These are phyloP conservation scores for Sclerurus mexicanus DNA, from an alignment of 2,113 vertebrate species.

Conservation along the genomic window DNA sequence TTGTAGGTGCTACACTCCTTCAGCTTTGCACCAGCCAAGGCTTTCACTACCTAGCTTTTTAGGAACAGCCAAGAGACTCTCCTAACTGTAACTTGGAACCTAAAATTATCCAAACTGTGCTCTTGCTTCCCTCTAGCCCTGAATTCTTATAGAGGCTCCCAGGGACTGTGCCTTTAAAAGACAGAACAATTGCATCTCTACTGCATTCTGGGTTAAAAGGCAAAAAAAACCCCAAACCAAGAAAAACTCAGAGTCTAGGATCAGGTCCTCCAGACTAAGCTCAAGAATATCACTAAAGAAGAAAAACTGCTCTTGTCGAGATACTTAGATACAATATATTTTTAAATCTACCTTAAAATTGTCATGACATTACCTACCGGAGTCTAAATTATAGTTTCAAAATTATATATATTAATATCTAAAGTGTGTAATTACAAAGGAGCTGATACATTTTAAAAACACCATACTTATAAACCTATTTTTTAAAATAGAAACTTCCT, in stretches of 20 bases:
- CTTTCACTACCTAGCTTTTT: background rate
- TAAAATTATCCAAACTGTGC: background rate
- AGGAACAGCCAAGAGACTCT: background rate
- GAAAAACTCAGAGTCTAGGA: background rate
- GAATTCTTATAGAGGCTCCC: background rate
- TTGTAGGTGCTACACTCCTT: accelerated
- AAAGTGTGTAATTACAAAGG: conserved; percentile 15
- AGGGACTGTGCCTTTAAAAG: background rate
- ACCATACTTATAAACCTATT: background rate
- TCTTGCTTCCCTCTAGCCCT: background rate
- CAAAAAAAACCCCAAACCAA: background rate
- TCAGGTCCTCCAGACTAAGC: background rate
- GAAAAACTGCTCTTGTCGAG: background rate
- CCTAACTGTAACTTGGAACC: background rate
- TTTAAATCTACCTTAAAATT: conserved; percentile 21
- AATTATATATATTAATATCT: conserved; percentile 52
- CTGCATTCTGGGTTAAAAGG: background rate
- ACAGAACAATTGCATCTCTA: background rate
- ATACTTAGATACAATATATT: background rate
- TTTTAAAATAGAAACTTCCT: background rate
- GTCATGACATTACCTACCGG: background rate
- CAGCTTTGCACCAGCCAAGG: background rate
- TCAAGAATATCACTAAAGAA: background rate
- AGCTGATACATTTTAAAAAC: conserved; percentile 22
- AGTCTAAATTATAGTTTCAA: conserved; percentile 36